phyloP scores from a whole-genome alignment of 2,113 vertebrate species.

The Micromys minutus region DNA sequence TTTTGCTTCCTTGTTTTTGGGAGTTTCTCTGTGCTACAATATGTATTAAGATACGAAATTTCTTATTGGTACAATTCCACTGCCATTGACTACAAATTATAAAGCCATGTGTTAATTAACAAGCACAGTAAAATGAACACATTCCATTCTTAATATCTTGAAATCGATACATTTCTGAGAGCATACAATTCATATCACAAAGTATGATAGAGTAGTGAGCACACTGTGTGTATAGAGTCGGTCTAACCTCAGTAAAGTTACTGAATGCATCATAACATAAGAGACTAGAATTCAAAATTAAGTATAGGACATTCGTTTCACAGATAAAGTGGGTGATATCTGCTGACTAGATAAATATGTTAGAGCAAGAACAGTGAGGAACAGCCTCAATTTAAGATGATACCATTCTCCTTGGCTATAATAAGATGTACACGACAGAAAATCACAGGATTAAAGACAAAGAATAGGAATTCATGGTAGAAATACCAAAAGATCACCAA shows the following conservation, averaged over 20 bases:
- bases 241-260: not conserved
- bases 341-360: not conserved
- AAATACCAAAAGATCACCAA: not conserved
- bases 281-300: not conserved
- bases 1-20: constrained; percentile 21
- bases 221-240: not conserved
- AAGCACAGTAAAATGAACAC: constrained; percentile 21
- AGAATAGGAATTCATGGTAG: not conserved
- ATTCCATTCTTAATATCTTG: not conserved
- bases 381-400: constrained; percentile 11
- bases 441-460: constrained; percentile 32
- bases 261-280: not conserved
- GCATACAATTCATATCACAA: not conserved
- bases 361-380: not conserved
- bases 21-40: constrained; percentile 35
- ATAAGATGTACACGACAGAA: constrained; percentile 11
- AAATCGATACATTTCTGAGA: not conserved
- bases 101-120: constrained; percentile 28
- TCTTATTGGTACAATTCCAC: constrained; percentile 17
- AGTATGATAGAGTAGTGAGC: not conserved
- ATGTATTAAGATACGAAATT: constrained; percentile 21
- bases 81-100: constrained; percentile 42
- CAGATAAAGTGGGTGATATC: constrained; percentile 1
- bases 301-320: not conserved
- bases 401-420: constrained; percentile 4